Base-by-base conservation (phyloP, 2,113 vertebrate genomes). In the Tichodroma muraria region DNA sequence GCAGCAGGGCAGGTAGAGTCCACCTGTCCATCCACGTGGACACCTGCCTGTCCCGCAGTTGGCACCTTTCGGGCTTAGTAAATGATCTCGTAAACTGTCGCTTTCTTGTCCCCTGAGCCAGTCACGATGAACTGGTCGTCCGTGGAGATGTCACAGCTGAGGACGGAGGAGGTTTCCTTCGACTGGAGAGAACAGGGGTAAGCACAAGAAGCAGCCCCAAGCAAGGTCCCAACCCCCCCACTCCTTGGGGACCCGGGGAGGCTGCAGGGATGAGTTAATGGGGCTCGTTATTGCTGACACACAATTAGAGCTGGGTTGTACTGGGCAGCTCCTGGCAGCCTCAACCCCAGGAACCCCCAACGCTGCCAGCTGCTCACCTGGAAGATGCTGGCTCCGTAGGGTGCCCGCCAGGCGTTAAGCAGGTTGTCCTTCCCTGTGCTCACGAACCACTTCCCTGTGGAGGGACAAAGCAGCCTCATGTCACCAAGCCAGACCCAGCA, bases 61-160 rank as follows among this genome's bases (percentile, higher is more conserved):
- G 83, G 82, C 64, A 35, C 56, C 44, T 60, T 37, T 17, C 0
- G 2, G 8, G 8, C 83, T 99, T 98, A 99, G 98, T 99, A 99
- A 96, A 99, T 99, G 95, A 99, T 99, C 97, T 99, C 99, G 0
- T 99, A 99, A 50, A 99, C 99, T 0, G 99, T 99, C 13, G 99
- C 99, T 53, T 99, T 99, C 98, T 99, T 99, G 98, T 99, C 99
- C 60, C 99, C 99, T 0, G 99, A 99, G 91, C 99, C 99, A 0
- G 99, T 99, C 80, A 99, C 99, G 3, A 99, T 99, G 97, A 99
- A 99, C 93, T 99, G 99, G 90, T 99, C 99, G 0, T 99, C 99
- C 0, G 98, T 98, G 40, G 99, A 99, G 96, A 99, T 98, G 47
- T 99, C 99, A 4, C 99, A 99, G 97, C 99, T 99, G 97, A 99